phyloP scores from a whole-genome alignment of 2,888 invertebrate species.

The Linnaemya tessellans region DNA sequence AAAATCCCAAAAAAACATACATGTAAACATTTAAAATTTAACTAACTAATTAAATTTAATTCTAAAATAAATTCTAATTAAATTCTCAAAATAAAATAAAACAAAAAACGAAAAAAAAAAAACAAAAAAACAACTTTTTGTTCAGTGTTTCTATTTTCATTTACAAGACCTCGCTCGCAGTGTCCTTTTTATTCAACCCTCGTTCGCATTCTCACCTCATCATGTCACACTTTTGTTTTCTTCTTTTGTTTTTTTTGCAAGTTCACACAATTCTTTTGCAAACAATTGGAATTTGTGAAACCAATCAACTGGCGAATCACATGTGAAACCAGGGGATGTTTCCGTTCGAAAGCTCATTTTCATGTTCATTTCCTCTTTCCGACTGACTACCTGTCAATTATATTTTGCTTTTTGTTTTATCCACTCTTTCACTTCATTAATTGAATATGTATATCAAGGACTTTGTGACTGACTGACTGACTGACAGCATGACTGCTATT shows the following conservation, averaged over 20 bases:
- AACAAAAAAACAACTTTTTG: background rate
- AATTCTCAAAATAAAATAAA: constrained; percentile 71
- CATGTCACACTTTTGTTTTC: too few relatives aligned
- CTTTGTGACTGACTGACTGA: constrained; percentile 5
- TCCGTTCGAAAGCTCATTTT: constrained; percentile 47
- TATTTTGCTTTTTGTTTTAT: constrained; percentile 17
- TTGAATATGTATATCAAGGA: constrained; percentile 46
- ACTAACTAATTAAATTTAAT: constrained; percentile 73
- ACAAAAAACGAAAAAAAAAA: constrained; percentile 43
- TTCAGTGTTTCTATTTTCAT: constrained; percentile 29
- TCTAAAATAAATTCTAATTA: constrained; percentile 73
- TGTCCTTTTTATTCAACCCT: too few relatives aligned
- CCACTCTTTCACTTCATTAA: constrained; percentile 28
- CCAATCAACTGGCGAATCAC: constrained; percentile 21
- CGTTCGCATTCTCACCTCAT: too few relatives aligned
- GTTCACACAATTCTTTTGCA: background rate
- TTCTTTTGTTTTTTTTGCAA: too few relatives aligned
- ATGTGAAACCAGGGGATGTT: constrained; percentile 31
- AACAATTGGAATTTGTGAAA: constrained; percentile 28
- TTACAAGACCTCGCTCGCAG: background rate
- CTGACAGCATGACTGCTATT: constrained; percentile 11
- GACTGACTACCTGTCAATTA: constrained; percentile 44
- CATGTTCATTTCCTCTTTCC: constrained; percentile 45
- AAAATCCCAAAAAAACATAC: constrained; percentile 70
- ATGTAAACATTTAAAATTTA: constrained; percentile 73